phyloP scores from a whole-genome alignment of 2,113 vertebrate species.

The Jacana jacana region DNA sequence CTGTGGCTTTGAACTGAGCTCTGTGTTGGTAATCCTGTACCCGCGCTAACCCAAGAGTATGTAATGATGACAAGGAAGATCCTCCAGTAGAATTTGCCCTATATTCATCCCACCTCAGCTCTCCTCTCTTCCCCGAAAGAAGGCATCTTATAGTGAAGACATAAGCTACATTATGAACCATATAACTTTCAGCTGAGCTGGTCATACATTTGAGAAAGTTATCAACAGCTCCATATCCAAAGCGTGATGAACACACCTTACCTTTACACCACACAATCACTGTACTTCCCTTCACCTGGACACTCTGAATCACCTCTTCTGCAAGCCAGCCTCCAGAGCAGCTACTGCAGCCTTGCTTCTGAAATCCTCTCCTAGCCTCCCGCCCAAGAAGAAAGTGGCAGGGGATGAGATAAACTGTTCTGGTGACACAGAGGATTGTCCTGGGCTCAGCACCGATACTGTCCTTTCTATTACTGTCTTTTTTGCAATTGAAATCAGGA shows the following conservation, averaged over 20 bases:
- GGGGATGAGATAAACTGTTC: background rate
- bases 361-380: background rate
- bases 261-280: background rate
- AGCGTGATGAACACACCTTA: no score
- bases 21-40: background rate
- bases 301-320: background rate
- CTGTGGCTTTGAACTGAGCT: background rate
- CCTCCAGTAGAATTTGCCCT: background rate
- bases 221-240: background rate
- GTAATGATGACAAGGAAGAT: background rate
- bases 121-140: background rate
- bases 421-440: background rate
- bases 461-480: background rate
- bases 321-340: background rate
- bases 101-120: background rate
- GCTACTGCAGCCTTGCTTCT: background rate
- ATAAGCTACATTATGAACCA: background rate
- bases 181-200: background rate
- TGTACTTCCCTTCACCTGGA: background rate
- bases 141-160: background rate
- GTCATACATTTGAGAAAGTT: background rate
- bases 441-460: background rate
- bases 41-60: background rate
- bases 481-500: background rate
- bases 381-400: background rate